Evolutionary conservation across 35 echinoderm and acorn worm species (phyloP).

Genomic region (Chiridota heheva): DNA sequence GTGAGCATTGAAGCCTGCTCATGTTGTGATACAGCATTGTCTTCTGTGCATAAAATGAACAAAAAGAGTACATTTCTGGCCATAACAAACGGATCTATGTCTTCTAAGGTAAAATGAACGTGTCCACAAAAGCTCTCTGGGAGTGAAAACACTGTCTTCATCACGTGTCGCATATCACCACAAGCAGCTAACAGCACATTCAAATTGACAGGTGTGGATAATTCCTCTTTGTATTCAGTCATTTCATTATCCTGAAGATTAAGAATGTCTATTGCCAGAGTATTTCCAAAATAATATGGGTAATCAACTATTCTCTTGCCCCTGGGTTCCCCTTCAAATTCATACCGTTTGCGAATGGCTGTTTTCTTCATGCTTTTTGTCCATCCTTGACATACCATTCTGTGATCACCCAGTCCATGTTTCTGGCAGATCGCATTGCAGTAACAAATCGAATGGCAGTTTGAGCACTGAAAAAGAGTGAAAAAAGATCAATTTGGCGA

Average conservation of each 20-base stretch:
- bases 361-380: neutral
- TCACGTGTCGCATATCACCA: constrained; percentile 67
- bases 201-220: neutral
- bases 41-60: constrained; percentile 48
- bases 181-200: constrained; percentile 47
- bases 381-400: neutral
- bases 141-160: constrained; percentile 55
- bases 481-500: neutral
- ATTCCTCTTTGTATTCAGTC: neutral
- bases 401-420: constrained; percentile 9
- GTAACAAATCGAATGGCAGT: constrained; percentile 23
- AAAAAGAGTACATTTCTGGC: constrained; percentile 72
- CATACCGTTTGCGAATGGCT: neutral
- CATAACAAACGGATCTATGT: constrained; percentile 60
- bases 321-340: no score
- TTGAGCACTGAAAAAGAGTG: constrained; percentile 20
- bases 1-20: no score
- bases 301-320: neutral
- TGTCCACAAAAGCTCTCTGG: constrained; percentile 32
- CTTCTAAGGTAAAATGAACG: constrained; percentile 46
- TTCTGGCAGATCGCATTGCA: constrained; percentile 36
- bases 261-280: constrained; percentile 27
- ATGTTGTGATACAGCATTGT: no score
- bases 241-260: constrained; percentile 52
- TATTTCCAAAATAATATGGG: constrained; percentile 33